Percentiles rank a stretch among this genome's conserved stretches.
Conservation (phyloP, 1,140 invertebrate genomes). For the Monochamus saltuarius region DNA sequence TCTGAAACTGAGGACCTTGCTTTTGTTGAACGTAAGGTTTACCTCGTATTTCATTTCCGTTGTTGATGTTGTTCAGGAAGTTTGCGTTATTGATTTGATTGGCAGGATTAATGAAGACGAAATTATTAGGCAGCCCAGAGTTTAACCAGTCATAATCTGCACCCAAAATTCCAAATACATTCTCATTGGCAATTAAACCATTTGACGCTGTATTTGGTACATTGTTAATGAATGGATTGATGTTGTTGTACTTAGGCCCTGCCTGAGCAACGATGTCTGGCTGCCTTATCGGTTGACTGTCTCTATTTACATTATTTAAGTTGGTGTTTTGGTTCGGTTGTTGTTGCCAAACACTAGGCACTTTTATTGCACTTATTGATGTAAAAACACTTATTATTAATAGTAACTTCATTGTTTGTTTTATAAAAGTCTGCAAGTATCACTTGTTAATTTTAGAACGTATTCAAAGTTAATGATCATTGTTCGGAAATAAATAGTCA, state of each 20-base stretch:
- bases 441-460: too few species aligned
- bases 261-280: constrained; percentile 3
- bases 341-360: constrained; percentile 13
- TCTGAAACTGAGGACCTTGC: too few species aligned
- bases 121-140: too few species aligned
- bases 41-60: too few species aligned
- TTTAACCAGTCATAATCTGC: too few species aligned
- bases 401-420: too few species aligned
- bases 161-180: not conserved
- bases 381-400: constrained; percentile 19
- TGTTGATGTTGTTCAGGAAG: too few species aligned
- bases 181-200: not conserved
- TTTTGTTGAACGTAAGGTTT: not conserved
- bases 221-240: constrained; percentile 1
- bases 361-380: constrained; percentile 19
- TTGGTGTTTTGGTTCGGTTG: constrained; percentile 6
- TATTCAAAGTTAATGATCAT: too few species aligned
- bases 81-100: too few species aligned
- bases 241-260: constrained; percentile 1
- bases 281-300: not conserved
- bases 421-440: too few species aligned
- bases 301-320: constrained; percentile 15
- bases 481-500: too few species aligned
- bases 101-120: too few species aligned
- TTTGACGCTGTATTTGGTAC: constrained; percentile 4